Conservation (phyloP, 2,113 vertebrate species). For the Picathartes gymnocephalus region DNA sequence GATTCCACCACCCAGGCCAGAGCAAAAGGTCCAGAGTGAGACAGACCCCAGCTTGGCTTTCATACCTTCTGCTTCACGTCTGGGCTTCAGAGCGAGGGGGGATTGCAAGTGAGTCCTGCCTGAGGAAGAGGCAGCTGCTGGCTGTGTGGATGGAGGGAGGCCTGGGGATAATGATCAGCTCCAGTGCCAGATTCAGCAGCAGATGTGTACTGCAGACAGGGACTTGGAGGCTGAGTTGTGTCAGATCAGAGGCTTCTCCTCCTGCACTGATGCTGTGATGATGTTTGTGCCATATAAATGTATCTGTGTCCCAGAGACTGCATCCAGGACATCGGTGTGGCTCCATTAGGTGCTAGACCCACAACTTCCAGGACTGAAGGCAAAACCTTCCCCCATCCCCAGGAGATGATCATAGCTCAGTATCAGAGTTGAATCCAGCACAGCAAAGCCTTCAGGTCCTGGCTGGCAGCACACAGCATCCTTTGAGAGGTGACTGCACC, state of each 20-base stretch:
- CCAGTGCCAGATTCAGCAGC: background rate
- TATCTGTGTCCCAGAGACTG: background rate
- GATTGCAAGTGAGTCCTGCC: background rate
- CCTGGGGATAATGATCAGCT: background rate
- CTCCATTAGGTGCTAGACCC: background rate
- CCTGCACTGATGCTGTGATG: background rate
- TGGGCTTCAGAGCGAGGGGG: background rate
- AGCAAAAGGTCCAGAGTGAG: background rate
- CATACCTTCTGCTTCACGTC: background rate
- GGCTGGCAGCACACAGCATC: background rate
- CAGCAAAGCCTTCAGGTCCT: background rate
- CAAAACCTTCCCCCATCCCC: background rate
- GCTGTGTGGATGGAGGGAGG: fast-evolving
- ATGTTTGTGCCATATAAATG: background rate
- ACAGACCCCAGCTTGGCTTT: background rate
- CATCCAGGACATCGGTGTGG: fast-evolving
- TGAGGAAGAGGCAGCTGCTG: fast-evolving
- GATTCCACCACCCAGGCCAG: background rate
- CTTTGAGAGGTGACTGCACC: background rate
- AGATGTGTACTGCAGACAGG: background rate
- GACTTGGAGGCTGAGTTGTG: background rate
- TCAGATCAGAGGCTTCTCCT: background rate
- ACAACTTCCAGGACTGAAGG: background rate
- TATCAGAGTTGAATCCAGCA: background rate
- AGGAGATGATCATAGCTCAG: background rate